Evolutionary conservation across 2,888 invertebrate genomes (phyloP).

Genomic region (Diaprepes abbreviatus): DNA sequence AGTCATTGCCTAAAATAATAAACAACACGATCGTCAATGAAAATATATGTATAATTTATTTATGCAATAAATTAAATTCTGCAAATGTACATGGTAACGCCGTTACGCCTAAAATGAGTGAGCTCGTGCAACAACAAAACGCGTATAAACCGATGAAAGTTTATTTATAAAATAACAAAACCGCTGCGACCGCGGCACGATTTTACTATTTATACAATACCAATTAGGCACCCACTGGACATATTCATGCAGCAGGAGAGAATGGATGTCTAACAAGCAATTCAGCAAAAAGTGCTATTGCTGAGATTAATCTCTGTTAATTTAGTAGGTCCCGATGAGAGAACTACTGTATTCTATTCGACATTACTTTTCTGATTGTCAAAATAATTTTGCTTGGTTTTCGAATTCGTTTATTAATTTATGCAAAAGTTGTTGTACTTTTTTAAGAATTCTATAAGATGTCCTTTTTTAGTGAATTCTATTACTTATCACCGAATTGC

Average conservation of each 20-base stretch:
- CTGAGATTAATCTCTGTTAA: no score
- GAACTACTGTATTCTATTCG: no score
- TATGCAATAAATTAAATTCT: slow-evolving; percentile 51
- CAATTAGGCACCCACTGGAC: slow-evolving; percentile 59
- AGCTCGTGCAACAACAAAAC: slow-evolving; percentile 40
- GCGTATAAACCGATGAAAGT: slow-evolving; percentile 50
- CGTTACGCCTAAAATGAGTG: slow-evolving; percentile 39
- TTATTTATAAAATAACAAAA: slow-evolving; percentile 58
- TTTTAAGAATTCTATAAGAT: no score
- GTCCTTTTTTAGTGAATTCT: no score
- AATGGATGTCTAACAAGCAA: slow-evolving; percentile 35
- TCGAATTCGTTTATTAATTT: no score
- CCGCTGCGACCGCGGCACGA: slow-evolving; percentile 53
- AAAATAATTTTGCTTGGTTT: no score
- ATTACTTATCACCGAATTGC: no score
- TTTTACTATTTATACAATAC: slow-evolving; percentile 60
- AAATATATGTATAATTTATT: slow-evolving; percentile 49
- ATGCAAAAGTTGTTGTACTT: no score
- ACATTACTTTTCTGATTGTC: no score
- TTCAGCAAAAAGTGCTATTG: slow-evolving; percentile 17
- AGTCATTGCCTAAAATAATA: slow-evolving; percentile 47
- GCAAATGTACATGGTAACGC: slow-evolving; percentile 38
- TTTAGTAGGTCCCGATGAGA: no score
- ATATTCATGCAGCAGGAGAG: slow-evolving; percentile 53
- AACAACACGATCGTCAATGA: slow-evolving; percentile 45